phyloP scores from a whole-genome alignment of 35 echinoderm and acorn worm species.

The Ophiothrix spiculata region DNA sequence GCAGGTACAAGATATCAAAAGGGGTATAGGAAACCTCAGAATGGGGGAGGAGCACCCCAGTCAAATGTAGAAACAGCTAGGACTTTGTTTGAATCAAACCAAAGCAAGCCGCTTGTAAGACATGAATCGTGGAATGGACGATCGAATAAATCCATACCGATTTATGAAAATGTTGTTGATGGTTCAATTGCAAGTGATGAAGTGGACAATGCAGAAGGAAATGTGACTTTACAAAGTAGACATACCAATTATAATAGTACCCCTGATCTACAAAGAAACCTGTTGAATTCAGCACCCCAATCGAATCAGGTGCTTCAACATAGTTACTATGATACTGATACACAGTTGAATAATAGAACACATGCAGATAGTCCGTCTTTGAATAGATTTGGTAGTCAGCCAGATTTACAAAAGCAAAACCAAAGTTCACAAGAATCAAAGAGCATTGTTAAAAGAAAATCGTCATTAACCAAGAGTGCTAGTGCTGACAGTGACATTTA shows the following conservation, averaged over 20 bases:
- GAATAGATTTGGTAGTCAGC: conserved; percentile 37
- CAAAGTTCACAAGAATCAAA: too few relatives aligned
- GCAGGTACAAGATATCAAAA: neutral
- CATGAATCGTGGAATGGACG: conserved; percentile 53
- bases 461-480: neutral
- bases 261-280: too few relatives aligned
- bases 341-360: neutral
- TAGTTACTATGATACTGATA: too few relatives aligned
- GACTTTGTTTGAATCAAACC: neutral
- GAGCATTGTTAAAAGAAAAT: neutral
- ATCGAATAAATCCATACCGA: neutral
- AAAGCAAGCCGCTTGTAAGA: conserved; percentile 16
- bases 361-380: neutral
- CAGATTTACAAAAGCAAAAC: conserved; percentile 33
- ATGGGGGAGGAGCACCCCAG: neutral
- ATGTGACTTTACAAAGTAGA: neutral
- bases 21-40: neutral
- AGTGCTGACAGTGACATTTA: neutral
- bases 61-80: neutral
- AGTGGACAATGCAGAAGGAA: neutral
- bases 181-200: neutral
- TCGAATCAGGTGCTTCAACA: too few relatives aligned
- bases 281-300: too few relatives aligned
- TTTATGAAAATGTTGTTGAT: conserved; percentile 5
- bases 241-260: neutral